Conservation (phyloP, 2,888 invertebrate species). For the Meandrusa payeni region DNA sequence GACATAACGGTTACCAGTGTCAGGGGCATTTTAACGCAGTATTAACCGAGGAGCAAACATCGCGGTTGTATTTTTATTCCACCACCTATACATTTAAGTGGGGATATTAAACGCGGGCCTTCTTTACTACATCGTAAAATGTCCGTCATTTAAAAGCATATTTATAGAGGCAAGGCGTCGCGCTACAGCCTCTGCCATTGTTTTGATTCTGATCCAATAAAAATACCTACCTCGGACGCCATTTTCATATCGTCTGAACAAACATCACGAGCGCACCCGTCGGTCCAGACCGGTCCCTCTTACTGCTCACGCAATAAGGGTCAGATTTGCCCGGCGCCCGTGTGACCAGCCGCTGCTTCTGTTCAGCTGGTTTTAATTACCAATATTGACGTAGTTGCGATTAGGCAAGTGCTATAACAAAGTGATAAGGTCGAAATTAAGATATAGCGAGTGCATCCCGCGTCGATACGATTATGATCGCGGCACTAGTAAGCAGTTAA, state of each 20-base stretch:
- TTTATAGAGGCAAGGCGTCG: constrained; percentile 35
- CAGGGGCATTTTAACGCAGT: constrained; percentile 8
- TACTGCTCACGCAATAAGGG: constrained; percentile 3
- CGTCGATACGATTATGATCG: constrained; percentile 2
- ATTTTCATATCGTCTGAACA: constrained; percentile 32
- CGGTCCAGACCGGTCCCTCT: constrained; percentile 2
- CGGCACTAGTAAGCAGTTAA: constrained; percentile 11
- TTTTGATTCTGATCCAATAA: constrained; percentile 35
- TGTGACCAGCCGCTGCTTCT: constrained; percentile 2
- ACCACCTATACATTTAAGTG: constrained; percentile 27
- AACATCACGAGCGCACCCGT: constrained; percentile 5
- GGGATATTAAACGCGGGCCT: constrained; percentile 27
- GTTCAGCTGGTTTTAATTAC: constrained; percentile 21
- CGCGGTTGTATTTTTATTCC: constrained; percentile 20
- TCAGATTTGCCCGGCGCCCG: constrained; percentile 6
- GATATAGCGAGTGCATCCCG: neutral
- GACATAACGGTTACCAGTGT: neutral
- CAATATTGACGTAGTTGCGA: constrained; percentile 18
- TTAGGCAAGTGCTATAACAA: constrained; percentile 7
- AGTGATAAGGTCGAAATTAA: constrained; percentile 23
- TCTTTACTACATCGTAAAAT: constrained; percentile 28
- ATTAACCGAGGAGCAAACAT: constrained; percentile 8
- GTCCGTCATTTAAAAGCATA: constrained; percentile 29
- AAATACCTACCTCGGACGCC: constrained; percentile 35
- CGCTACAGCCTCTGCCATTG: constrained; percentile 34